phyloP scores from a whole-genome alignment of 1,140 invertebrate species.

The Thaumetopoea pityocampa region DNA sequence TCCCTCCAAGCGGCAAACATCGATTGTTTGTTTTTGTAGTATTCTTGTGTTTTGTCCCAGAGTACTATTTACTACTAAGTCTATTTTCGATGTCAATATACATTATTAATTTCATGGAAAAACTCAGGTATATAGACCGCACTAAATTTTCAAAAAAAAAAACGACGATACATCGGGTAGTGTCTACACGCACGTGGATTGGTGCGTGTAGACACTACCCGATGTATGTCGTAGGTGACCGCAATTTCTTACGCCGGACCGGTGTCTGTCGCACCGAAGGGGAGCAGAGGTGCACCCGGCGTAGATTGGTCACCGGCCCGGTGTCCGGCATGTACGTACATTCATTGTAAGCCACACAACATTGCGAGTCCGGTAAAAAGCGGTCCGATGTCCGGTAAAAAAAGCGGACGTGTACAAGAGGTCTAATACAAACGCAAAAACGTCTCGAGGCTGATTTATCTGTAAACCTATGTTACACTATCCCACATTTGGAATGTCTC shows the following conservation, averaged over 20 bases:
- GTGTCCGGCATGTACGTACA: slow-evolving; percentile 26
- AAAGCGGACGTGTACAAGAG: slow-evolving; percentile 23
- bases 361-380: slow-evolving; percentile 27
- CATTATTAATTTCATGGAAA: slow-evolving; percentile 27
- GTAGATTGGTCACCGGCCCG: slow-evolving; percentile 24
- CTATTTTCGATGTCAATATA: slow-evolving; percentile 25
- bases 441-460: too few species aligned
- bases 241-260: slow-evolving; percentile 25
- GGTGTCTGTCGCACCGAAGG: slow-evolving; percentile 23
- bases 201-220: too few species aligned
- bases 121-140: slow-evolving; percentile 25
- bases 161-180: slow-evolving; percentile 15
- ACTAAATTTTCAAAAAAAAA: slow-evolving; percentile 17
- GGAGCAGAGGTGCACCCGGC: slow-evolving; percentile 19
- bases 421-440: too few species aligned
- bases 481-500: too few species aligned
- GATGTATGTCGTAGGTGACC: slow-evolving; percentile 22
- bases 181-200: slow-evolving; percentile 16
- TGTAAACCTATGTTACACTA: too few species aligned
- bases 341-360: slow-evolving; percentile 21
- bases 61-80: slow-evolving; percentile 14
- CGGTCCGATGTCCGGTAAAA: slow-evolving; percentile 24
- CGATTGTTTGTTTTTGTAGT: slow-evolving; percentile 14
- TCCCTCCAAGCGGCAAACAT: slow-evolving; percentile 11
- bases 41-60: slow-evolving; percentile 15